Evolutionary conservation across 2,888 invertebrate species (phyloP).

Genomic region (Anoncus sp.): DNA sequence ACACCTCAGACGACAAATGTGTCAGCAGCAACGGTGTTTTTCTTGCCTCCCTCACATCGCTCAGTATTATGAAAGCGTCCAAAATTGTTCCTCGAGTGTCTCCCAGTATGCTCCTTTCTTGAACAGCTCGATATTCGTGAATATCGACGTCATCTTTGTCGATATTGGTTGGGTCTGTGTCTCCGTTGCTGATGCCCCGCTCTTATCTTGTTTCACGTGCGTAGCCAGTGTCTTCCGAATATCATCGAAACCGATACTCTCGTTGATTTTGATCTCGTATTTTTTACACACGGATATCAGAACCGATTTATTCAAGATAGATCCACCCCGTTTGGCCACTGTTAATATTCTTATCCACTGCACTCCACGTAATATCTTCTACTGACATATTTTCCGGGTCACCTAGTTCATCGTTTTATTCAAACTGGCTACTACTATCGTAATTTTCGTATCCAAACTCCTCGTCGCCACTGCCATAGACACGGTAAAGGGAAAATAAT

Average conservation of each 20-base stretch:
- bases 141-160: neutral
- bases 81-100: constrained; percentile 22
- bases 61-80: constrained; percentile 22
- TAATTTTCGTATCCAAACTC: neutral
- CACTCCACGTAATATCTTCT: neutral
- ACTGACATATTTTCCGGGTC: neutral
- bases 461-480: constrained; percentile 35
- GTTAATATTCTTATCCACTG: neutral
- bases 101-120: constrained; percentile 28
- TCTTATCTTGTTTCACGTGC: constrained; percentile 12
- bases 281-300: neutral
- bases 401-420: neutral
- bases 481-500: neutral
- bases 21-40: constrained; percentile 18
- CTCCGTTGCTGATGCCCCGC: no score
- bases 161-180: neutral
- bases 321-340: constrained; percentile 17
- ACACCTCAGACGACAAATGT: constrained; percentile 10
- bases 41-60: constrained; percentile 21
- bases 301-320: neutral
- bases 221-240: neutral
- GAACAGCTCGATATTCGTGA: neutral
- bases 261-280: neutral
- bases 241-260: neutral
- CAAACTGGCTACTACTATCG: neutral